Base-by-base conservation (phyloP, 2,888 invertebrate genomes). In the Acheta domesticus region DNA sequence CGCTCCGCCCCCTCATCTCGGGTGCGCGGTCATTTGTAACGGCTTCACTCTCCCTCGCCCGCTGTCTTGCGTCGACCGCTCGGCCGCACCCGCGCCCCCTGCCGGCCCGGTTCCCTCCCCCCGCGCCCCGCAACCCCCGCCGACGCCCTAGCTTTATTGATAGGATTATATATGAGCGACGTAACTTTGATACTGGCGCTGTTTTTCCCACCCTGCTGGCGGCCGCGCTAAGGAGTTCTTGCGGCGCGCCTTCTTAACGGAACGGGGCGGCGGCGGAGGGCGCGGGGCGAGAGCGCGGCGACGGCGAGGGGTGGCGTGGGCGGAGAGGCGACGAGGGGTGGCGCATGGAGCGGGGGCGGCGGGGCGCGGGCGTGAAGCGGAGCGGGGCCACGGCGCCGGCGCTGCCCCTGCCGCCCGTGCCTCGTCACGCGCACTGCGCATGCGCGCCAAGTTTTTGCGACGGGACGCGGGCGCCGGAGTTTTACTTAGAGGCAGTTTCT, bases 61-160 rank as follows among this genome's bases (percentile, higher is more conserved):
- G 62, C 62, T 62, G 62, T 62, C 62, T 62, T 62, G 62, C 62
- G 62, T n/a, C 62, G 62, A 62, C 62, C 62, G 62, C 62, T 62
- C 62, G n/a, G 62, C 62, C 62, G 62, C 62, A 62, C 62, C 4
- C 62, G 62, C 16, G 62, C n/a, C 62, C 62, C 62, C 62, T 14
- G 16, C 62, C 8, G 62, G 16, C n/a, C 16, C 62, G 62, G 14
- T 12, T n/a, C 62, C 62, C 62, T 14, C 62, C 62, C 2, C 16
- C 62, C n/a, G 62, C 1, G 14, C 62, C 62, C 62, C 62, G 62
- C 62, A 62, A 14, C 14, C n/a, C 62, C 62, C 62, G 62, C 62
- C 16, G n/a, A 5, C 8, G 16, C 16, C 62, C 62, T 62, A 4
- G 16, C 62, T 62, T 62, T 62, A 16, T 62, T 62, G 62, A 62